Conservation (phyloP, 2,888 invertebrate species). For the Amaurobius ferox region DNA sequence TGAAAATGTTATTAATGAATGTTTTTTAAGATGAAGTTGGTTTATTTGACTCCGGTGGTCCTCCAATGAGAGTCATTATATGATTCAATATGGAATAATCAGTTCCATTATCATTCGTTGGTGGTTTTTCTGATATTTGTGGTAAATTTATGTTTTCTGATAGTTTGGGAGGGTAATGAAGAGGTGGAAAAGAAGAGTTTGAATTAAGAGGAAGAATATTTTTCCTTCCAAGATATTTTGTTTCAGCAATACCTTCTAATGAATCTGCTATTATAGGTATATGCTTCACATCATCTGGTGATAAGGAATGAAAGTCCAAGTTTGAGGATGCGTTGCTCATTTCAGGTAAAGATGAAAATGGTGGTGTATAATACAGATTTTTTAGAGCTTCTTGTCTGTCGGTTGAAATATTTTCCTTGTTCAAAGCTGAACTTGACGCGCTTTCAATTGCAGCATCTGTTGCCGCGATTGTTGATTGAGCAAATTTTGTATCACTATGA, state of each 20-base stretch:
- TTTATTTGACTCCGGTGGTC: background rate
- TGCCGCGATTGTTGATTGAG: background rate
- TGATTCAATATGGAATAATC: slow-evolving; percentile 67
- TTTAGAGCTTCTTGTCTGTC: background rate
- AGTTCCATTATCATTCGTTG: slow-evolving; percentile 53
- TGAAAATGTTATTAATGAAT: too few relatives aligned
- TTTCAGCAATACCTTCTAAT: background rate
- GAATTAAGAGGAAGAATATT: slow-evolving; percentile 30
- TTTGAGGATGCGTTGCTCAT: background rate
- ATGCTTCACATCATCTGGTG: background rate
- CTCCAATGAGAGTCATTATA: slow-evolving; percentile 52
- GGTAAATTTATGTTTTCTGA: slow-evolving; percentile 58
- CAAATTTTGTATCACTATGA: background rate
- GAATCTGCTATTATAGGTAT: background rate
- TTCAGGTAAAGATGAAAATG: background rate
- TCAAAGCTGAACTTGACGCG: background rate
- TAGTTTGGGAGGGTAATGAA: background rate
- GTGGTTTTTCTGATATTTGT: slow-evolving; percentile 46
- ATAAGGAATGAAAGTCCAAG: background rate
- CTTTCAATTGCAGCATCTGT: background rate
- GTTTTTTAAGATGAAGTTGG: too few relatives aligned
- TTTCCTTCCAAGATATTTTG: slow-evolving; percentile 46
- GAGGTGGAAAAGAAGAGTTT: background rate
- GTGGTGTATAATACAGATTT: background rate
- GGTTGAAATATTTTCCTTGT: background rate